phyloP scores from a whole-genome alignment of 2,113 vertebrate species.

The Corythornis madagascariensis region DNA sequence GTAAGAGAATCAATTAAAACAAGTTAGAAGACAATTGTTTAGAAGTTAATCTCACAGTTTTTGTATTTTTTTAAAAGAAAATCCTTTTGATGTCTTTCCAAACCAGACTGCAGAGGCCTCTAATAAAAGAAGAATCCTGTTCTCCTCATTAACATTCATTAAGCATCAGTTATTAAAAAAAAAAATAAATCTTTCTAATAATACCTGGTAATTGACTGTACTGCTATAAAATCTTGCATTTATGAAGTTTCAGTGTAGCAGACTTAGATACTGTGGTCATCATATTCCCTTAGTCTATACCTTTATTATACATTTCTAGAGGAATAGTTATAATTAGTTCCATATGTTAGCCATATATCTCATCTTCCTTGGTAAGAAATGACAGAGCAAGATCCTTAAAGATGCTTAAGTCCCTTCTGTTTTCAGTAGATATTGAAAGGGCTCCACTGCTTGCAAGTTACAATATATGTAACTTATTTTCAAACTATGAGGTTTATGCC shows the following conservation, averaged over 20 bases:
- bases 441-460: not conserved
- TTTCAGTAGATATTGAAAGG: not conserved
- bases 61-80: not conserved
- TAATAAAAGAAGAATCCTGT: not conserved
- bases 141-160: conserved; percentile 3
- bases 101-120: conserved; percentile 5
- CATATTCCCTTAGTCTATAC: not conserved
- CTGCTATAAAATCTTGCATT: not conserved
- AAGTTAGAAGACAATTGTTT: conserved; percentile 22
- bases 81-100: conserved; percentile 29
- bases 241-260: not conserved
- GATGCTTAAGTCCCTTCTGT: not conserved
- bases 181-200: not conserved
- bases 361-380: not conserved
- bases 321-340: not conserved
- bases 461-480: not conserved
- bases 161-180: conserved; percentile 3
- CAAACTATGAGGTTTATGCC: not conserved
- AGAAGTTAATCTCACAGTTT: not conserved
- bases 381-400: not conserved
- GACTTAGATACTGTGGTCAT: not conserved
- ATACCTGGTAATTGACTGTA: not conserved
- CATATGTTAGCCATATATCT: not conserved
- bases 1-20: conserved; percentile 15
- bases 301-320: not conserved